A percentile compares a stretch with the other conserved stretches of the same genome.
Conservation (phyloP, 2,113 vertebrate genomes). For the Cryptoleucopteryx plumbea region DNA sequence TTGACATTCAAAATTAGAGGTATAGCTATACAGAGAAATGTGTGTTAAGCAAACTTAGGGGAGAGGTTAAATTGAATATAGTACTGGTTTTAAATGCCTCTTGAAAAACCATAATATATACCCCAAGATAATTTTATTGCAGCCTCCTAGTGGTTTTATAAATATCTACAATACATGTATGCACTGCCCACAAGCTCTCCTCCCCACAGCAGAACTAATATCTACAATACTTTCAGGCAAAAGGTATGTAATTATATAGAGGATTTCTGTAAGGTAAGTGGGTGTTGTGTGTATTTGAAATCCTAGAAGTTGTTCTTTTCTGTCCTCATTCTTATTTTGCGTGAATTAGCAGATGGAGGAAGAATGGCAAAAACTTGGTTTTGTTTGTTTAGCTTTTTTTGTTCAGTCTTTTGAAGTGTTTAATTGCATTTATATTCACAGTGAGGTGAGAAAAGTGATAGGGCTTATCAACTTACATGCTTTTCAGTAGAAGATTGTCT, state of each 20-base stretch:
- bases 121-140: conserved; percentile 3
- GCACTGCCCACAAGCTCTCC: background rate
- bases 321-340: background rate
- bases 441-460: background rate
- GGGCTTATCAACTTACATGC: background rate
- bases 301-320: background rate
- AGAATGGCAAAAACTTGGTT: background rate
- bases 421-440: background rate
- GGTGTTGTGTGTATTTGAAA: background rate
- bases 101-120: background rate
- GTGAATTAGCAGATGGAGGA: background rate
- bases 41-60: background rate
- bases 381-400: background rate
- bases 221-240: background rate
- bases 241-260: background rate
- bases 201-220: background rate
- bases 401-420: background rate
- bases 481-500: background rate
- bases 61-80: background rate
- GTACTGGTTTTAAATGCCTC: background rate
- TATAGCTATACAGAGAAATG: background rate
- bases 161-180: background rate
- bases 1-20: background rate
- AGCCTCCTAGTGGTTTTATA: conserved; percentile 31
- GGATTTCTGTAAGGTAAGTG: background rate